Percentiles rank a stretch among this genome's conserved stretches.
These are phyloP conservation scores for Trissolcus brochymenae DNA, from an alignment of 2,888 invertebrate species.

Conservation along the genomic window DNA sequence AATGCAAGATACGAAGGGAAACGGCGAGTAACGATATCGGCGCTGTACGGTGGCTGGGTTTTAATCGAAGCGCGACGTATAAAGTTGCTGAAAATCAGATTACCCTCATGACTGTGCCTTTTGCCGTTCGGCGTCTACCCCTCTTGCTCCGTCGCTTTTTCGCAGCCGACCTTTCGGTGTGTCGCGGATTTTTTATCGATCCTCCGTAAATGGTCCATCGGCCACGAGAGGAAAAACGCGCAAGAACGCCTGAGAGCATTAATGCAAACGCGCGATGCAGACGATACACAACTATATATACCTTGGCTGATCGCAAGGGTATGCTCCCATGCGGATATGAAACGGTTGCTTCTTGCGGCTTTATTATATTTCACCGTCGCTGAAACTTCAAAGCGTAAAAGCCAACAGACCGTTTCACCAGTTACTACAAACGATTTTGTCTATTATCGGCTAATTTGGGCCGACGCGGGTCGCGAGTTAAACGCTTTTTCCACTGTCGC, in stretches of 20 bases:
- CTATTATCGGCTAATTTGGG: conserved; percentile 52
- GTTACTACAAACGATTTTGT: conserved; percentile 52
- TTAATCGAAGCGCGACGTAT: conserved; percentile 74
- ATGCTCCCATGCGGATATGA: conserved; percentile 36
- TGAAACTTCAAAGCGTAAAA: conserved; percentile 51
- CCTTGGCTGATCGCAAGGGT: conserved; percentile 42
- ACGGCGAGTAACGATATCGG: conserved; percentile 68
- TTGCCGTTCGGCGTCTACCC: conserved; percentile 33
- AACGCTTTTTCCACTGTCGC: conserved; percentile 35
- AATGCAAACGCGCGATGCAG: conserved; percentile 21
- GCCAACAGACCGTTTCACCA: conserved; percentile 50
- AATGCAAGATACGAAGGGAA: conserved; percentile 53
- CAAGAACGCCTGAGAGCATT: conserved; percentile 30
- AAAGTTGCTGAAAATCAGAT: conserved; percentile 75
- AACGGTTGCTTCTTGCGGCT: conserved; percentile 50
- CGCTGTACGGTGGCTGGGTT: conserved; percentile 70
- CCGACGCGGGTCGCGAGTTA: conserved; percentile 46
- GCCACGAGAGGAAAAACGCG: conserved; percentile 24
- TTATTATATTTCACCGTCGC: conserved; percentile 45
- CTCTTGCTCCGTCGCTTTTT: conserved; percentile 10
- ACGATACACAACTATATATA: not conserved
- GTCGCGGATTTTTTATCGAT: conserved; percentile 33
- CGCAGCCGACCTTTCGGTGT: conserved; percentile 2
- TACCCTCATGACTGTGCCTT: conserved; percentile 62
- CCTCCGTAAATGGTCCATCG: conserved; percentile 36